Percentiles rank a stretch among this genome's conserved stretches.
These are phyloP conservation scores for Leucozona laternaria DNA, from an alignment of 2,888 invertebrate genomes.

Conservation along the genomic window DNA sequence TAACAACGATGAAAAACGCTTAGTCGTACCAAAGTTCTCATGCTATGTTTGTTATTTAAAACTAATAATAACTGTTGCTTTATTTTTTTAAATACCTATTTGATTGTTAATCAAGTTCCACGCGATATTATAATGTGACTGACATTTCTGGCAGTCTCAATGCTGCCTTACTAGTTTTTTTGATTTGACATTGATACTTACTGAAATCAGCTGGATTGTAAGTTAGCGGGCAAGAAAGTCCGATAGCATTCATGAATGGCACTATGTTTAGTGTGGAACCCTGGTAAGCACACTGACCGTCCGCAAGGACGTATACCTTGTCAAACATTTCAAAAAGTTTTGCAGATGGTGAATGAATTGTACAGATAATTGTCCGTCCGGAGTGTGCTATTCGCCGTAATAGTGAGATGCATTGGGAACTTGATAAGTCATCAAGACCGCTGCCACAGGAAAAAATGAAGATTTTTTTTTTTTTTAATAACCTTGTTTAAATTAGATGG, in stretches of 20 bases:
- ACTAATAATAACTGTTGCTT: background rate
- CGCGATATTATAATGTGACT: background rate
- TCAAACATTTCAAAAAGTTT: conserved; percentile 95
- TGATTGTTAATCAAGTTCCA: background rate
- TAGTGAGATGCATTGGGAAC: conserved; percentile 93
- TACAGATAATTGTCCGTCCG: conserved; percentile 96
- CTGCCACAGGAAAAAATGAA: conserved; percentile 84
- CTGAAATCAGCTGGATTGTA: conserved; percentile 99
- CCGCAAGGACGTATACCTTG: conserved; percentile 94
- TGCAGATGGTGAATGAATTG: conserved; percentile 98
- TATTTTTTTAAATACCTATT: background rate
- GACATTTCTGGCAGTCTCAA: conserved; percentile 29
- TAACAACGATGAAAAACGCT: background rate
- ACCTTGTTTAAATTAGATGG: conserved; percentile 16
- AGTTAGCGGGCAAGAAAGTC: conserved; percentile 93
- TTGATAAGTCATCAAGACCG: conserved; percentile 95
- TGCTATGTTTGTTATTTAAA: background rate
- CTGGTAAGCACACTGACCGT: conserved; percentile 95
- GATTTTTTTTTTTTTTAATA: background rate
- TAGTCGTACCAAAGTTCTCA: background rate
- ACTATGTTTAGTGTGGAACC: conserved; percentile 92
- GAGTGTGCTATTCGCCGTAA: conserved; percentile 93
- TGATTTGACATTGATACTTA: conserved; percentile 84
- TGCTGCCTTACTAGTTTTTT: background rate
- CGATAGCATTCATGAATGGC: conserved; percentile 90